Conservation (phyloP, 2,888 invertebrate species). For the Caenorhabditis becei region DNA sequence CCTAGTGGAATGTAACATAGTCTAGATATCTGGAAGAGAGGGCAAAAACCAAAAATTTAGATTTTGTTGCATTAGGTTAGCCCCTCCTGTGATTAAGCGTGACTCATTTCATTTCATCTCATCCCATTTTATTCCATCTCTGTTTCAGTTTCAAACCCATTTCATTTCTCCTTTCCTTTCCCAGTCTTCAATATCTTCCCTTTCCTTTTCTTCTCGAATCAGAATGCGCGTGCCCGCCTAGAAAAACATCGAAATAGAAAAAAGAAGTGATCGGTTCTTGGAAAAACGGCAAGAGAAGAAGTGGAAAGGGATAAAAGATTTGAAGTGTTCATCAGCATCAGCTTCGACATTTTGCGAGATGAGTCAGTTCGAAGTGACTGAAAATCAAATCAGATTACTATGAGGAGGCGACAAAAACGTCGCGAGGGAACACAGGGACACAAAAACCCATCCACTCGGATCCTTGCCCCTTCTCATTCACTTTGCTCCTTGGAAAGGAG, state of each 20-base stretch:
- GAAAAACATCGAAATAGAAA: slow-evolving; percentile 4
- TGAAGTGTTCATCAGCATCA: slow-evolving; percentile 58
- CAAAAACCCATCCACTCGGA: slow-evolving; percentile 35
- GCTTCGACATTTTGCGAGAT: slow-evolving; percentile 9
- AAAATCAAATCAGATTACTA: slow-evolving; percentile 50
- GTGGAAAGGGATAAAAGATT: slow-evolving; percentile 24
- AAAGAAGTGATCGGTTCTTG: slow-evolving; percentile 12
- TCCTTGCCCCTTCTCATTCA: slow-evolving; percentile 19
- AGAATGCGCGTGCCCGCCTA: neutral
- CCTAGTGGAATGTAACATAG: neutral
- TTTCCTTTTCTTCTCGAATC: too few species aligned
- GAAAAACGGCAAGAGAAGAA: slow-evolving; percentile 1
- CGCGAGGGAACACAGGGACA: slow-evolving; percentile 13
- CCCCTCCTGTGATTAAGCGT: too few species aligned
- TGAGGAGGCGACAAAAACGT: slow-evolving; percentile 24
- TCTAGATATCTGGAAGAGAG: neutral
- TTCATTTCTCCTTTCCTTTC: slow-evolving; percentile 12
- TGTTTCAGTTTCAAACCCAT: slow-evolving; percentile 1
- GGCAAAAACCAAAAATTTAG: neutral
- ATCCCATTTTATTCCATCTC: neutral
- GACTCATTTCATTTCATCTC: neutral
- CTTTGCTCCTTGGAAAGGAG: slow-evolving; percentile 26
- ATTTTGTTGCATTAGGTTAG: too few species aligned
- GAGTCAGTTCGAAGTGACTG: slow-evolving; percentile 41
- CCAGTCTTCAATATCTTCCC: too few species aligned